Evolutionary conservation across 2,797 vertebrate species (phyloP).

Genomic region (Echiichthys vipera): DNA sequence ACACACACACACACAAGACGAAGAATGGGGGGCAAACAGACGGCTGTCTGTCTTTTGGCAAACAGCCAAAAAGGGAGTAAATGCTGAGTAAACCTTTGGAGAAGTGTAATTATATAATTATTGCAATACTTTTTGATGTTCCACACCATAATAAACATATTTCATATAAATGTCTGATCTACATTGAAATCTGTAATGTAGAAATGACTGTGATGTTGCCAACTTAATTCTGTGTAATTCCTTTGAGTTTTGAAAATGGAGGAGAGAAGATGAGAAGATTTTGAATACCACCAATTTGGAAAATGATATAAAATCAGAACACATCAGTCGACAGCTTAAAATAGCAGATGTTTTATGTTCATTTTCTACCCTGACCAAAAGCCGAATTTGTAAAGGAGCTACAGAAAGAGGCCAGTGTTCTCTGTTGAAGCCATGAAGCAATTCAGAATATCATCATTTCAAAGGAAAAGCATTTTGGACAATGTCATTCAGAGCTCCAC

Average conservation of each 20-base stretch:
- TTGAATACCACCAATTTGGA: not conserved
- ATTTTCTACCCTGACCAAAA: slow-evolving; percentile 3
- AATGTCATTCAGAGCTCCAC: not conserved
- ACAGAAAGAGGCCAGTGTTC: not conserved
- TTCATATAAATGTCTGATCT: not conserved
- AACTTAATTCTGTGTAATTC: not conserved
- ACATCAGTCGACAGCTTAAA: not conserved
- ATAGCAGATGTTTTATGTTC: slow-evolving; percentile 4
- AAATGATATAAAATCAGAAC: no score
- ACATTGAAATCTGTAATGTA: not conserved
- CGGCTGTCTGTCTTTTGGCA: not conserved
- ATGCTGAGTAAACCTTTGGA: not conserved
- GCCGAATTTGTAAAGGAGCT: not conserved
- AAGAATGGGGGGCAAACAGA: not conserved
- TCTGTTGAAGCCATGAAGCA: not conserved
- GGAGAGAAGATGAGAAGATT: not conserved
- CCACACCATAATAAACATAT: not conserved
- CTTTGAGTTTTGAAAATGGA: not conserved
- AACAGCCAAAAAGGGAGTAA: not conserved
- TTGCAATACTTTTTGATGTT: not conserved
- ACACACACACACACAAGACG: slow-evolving; percentile 13
- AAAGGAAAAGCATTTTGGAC: not conserved
- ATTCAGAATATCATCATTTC: not conserved
- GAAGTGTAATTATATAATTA: not conserved
- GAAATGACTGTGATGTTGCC: not conserved